Conservation (phyloP, 2,113 vertebrate genomes). For the Sula dactylatra region DNA sequence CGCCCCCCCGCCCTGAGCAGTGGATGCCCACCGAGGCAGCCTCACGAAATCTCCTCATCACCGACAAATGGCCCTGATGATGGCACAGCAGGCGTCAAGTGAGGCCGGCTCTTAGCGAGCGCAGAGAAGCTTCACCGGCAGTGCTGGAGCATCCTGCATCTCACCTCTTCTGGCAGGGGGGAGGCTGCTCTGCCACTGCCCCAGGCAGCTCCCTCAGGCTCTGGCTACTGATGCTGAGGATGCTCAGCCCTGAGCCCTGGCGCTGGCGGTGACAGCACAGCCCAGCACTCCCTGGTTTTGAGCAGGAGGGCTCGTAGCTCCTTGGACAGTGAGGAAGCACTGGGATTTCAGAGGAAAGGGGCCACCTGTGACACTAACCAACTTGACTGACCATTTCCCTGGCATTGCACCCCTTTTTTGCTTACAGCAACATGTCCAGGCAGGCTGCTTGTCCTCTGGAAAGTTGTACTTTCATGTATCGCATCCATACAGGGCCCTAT, state of each 20-base stretch:
- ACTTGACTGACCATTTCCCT: background rate
- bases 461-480: background rate
- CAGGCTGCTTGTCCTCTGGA: background rate
- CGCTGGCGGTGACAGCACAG: accelerated
- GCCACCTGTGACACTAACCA: background rate
- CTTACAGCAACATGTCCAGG: accelerated
- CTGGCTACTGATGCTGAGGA: background rate
- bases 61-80: constrained; percentile 19
- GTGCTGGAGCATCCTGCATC: background rate
- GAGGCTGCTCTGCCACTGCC: accelerated
- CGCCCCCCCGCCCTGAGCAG: background rate
- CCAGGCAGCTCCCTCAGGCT: accelerated
- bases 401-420: accelerated
- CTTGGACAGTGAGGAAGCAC: background rate
- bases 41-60: background rate
- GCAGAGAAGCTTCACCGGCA: accelerated
- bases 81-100: background rate
- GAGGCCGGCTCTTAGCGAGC: background rate
- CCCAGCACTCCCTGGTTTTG: accelerated
- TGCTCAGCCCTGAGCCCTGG: background rate
- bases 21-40: background rate
- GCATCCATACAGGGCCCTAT: background rate
- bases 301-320: accelerated
- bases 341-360: background rate
- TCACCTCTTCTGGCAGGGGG: accelerated